These are phyloP conservation scores for Arenaria interpres DNA, from an alignment of 2,113 vertebrate genomes.

Conservation along the genomic window DNA sequence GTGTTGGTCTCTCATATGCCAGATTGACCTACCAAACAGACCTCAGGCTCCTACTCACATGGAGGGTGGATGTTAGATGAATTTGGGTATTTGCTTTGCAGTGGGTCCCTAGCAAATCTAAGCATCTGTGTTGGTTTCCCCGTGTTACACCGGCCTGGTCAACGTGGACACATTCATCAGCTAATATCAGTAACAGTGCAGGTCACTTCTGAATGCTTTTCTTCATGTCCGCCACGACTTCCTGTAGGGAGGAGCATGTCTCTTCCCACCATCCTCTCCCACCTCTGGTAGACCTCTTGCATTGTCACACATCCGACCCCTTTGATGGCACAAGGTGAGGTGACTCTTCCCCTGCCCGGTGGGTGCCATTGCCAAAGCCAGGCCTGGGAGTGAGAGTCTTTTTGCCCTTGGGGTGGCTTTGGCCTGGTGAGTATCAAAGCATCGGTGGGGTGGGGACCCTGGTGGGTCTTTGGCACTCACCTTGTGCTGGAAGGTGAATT, in stretches of 20 bases:
- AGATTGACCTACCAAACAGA: neutral
- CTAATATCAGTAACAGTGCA: neutral
- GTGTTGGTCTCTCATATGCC: neutral
- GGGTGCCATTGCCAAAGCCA: neutral
- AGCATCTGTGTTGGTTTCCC: neutral
- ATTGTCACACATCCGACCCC: neutral
- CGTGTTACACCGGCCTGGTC: neutral
- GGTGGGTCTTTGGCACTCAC: neutral
- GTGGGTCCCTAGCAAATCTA: neutral
- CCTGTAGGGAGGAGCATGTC: neutral
- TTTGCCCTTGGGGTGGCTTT: neutral
- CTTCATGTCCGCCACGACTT: neutral
- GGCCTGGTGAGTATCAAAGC: neutral
- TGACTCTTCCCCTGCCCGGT: neutral
- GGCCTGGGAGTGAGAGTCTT: neutral
- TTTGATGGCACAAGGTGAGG: neutral
- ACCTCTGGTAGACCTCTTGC: neutral
- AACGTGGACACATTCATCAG: neutral
- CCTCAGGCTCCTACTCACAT: neutral
- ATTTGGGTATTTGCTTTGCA: neutral
- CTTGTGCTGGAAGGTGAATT: neutral
- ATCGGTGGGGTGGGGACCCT: neutral
- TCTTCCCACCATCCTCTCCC: neutral
- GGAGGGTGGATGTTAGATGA: neutral
- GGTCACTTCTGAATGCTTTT: neutral